These are phyloP conservation scores for Misgurnus mizolepis DNA, from an alignment of 2,113 vertebrate species.

Conservation along the genomic window DNA sequence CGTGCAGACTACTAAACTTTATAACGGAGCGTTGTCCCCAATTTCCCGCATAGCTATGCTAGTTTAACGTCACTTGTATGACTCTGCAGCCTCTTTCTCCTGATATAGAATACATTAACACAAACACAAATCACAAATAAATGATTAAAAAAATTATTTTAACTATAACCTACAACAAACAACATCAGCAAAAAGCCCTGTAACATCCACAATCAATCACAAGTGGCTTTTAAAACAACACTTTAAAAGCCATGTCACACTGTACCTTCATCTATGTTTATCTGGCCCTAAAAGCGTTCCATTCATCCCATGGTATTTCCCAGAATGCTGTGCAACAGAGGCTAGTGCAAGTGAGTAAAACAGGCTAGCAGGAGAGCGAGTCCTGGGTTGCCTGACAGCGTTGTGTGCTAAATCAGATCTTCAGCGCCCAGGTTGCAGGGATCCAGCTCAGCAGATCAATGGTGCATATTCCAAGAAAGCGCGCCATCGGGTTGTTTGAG, in stretches of 20 bases:
- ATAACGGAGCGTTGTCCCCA: too few relatives aligned
- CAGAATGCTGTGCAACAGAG: constrained; percentile 12
- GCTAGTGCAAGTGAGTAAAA: constrained; percentile 22
- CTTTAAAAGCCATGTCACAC: constrained; percentile 46
- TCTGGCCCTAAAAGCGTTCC: constrained; percentile 26
- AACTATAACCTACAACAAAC: neutral
- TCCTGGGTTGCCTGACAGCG: neutral
- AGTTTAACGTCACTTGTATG: neutral
- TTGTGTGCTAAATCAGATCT: neutral
- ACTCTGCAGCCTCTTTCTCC: neutral
- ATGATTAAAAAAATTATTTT: neutral
- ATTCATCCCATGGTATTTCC: constrained; percentile 27
- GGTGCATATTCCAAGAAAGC: constrained; percentile 84
- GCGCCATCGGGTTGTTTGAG: constrained; percentile 84
- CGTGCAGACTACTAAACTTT: too few relatives aligned
- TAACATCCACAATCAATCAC: neutral
- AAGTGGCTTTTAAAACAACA: neutral
- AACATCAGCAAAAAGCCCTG: neutral
- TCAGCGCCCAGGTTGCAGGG: constrained; percentile 64
- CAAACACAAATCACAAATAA: neutral
- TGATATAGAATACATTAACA: neutral
- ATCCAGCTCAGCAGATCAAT: constrained; percentile 71
- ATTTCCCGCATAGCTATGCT: too few relatives aligned
- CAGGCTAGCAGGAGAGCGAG: constrained; percentile 67
- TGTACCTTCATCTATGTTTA: constrained; percentile 80